These are phyloP conservation scores for Natrix natrix DNA, from an alignment of 2,797 vertebrate species.

Conservation along the genomic window DNA sequence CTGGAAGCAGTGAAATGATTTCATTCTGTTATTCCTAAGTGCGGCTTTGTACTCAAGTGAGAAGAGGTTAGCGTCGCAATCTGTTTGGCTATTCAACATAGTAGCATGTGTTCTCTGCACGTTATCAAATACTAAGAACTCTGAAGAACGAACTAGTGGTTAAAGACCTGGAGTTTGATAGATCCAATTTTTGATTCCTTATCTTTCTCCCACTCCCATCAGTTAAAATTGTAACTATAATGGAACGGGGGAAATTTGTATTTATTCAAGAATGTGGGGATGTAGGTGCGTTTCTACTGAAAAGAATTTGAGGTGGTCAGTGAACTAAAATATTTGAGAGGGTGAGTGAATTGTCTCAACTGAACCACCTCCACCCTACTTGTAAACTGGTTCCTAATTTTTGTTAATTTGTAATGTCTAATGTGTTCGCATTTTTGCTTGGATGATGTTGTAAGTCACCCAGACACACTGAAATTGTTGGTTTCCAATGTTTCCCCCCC, in stretches of 20 bases:
- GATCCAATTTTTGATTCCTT: background rate
- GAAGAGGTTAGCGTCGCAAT: background rate
- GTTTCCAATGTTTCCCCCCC: background rate
- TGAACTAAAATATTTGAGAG: background rate
- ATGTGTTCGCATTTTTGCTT: background rate
- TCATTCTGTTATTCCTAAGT: background rate
- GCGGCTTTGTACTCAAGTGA: background rate
- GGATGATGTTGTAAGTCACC: background rate
- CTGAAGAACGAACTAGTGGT: background rate
- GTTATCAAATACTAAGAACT: background rate
- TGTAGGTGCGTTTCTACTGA: background rate
- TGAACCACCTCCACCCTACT: too few relatives aligned
- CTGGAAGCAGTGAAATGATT: background rate
- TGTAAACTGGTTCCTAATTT: background rate
- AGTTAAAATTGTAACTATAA: background rate
- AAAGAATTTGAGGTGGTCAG: too few relatives aligned
- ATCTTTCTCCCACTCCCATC: background rate
- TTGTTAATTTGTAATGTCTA: background rate
- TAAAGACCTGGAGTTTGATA: background rate
- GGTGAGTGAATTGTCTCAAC: background rate
- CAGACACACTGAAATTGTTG: background rate
- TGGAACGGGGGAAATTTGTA: background rate
- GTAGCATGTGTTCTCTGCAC: background rate
- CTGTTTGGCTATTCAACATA: background rate
- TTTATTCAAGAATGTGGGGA: background rate